Evolutionary conservation across 2,888 invertebrate genomes (phyloP), one percentile per base, ranked within the genome.

Genomic region (Drosophila buzzatii): DNA sequence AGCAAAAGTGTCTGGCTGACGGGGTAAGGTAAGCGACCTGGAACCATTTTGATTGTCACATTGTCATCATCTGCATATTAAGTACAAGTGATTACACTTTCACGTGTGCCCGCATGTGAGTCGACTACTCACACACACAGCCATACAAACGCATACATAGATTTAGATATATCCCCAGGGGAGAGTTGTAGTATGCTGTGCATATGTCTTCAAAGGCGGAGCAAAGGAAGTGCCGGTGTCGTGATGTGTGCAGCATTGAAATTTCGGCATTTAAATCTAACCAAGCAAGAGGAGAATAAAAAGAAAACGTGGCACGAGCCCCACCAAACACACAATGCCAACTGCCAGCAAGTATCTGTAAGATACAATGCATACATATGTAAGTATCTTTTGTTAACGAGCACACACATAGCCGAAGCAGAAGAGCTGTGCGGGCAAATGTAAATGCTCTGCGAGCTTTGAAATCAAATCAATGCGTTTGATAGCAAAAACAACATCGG

Each of bases 1-100:
- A 16, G 35, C 35, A 27, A 31, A 52, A 31, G 55, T 64, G 51
- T 53, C 45, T 62, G n/a, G 18, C 68, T 42, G 64, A 62, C 61
- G 59, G 41, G 61, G 53, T 72, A 69, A 68, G 73, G 49, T 51
- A 73, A 74, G 73, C 84, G 81, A 81, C 84, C 76, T 85, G 85
- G 85, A 89, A 89, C 86, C 85, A 79, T 81, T 86, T 89, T 89
- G 85, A 85, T 85, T 85, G 89, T 89, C 87, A 85, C 85, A 89
- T 86, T 89, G 87, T 85, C 85, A 89, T 86, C 85, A 85, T 85
- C 84, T 85, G 85, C 89, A 85, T 85, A 85, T 85, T 85, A 85
- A 85, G 87, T 85, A 85, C 85, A 89, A 89, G 85, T 89, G 85
- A 85, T 85, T 85, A 85, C 85, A 86, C 84, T 70, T 76, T 76